Evolutionary conservation across 2,113 vertebrate species (phyloP), one percentile per base, ranked within the genome.

Genomic region (Brachionichthys hirsutus): DNA sequence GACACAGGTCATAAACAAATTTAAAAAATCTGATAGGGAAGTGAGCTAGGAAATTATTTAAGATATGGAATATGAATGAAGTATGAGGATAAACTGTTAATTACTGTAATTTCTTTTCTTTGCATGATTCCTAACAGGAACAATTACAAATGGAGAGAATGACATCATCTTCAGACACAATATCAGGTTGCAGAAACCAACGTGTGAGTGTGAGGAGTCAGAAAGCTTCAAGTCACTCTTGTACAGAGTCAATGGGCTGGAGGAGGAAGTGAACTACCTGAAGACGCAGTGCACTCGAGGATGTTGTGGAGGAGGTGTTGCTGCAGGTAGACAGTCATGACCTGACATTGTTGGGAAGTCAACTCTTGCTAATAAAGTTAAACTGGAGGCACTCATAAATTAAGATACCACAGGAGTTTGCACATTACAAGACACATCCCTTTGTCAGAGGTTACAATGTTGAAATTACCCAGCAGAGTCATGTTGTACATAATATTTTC

Each of bases 111-210:
- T n/a, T n/a, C 44, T 19, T 10, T 12, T 19, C 19, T 9, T 52
- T 75, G 14, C 34, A 87, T 84, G 58, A 50, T 77, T 78, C 13
- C 89, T 91, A 62, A 77, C 62, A 45, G 75, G 68, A 48, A 45
- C 78, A 83, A 58, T 43, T 46, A 12, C 76, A 7, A 73, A 79
- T 12, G 91, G 92, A 54, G 92, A 93, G 4, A 94, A 94, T 55
- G 91, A 94, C 59, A 84, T 96, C 9, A 82, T 94, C 70, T 95
- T 98, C 65, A 92, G 87, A 76, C 94, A 96, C 87, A 94, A 92
- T 61, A 94, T 96, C 53, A 82, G 19, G 15, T 85, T 96, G 35
- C 90, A 92, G 34, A 56, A 86, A 0, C 89, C 91, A 0, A 90
- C 73, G 58, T 92, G 88, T 63, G 88, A 87, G 73, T 95, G 94